Evolutionary conservation across 2,888 invertebrate species (phyloP).

Genomic region (Nezara viridula): DNA sequence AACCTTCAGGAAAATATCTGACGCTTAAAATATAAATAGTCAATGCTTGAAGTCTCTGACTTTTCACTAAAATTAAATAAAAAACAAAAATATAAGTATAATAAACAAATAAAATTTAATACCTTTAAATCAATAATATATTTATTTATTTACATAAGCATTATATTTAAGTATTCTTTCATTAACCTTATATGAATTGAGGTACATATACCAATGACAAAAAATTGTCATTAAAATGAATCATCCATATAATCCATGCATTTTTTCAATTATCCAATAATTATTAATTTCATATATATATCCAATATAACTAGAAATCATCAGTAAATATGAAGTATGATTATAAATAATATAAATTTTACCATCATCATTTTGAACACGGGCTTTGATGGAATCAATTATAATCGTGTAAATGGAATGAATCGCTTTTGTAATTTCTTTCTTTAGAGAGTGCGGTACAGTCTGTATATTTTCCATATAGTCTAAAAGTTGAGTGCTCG

Average conservation of each 20-base stretch:
- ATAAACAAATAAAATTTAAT: neutral
- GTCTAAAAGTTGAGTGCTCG: slow-evolving; percentile 71
- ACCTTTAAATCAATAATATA: too few relatives aligned
- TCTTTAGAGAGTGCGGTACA: slow-evolving; percentile 71
- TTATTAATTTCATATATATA: too few relatives aligned
- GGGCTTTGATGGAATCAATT: slow-evolving; percentile 70
- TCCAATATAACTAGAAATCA: too few relatives aligned
- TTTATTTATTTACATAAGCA: too few relatives aligned
- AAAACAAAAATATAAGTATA: neutral
- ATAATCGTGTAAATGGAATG: slow-evolving; percentile 73
- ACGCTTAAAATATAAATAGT: slow-evolving; percentile 74
- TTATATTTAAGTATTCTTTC: too few relatives aligned
- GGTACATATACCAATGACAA: too few relatives aligned
- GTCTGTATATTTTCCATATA: slow-evolving; percentile 74
- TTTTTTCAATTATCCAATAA: too few relatives aligned
- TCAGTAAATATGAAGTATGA: too few relatives aligned
- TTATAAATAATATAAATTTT: neutral
- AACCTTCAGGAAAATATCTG: slow-evolving; percentile 73
- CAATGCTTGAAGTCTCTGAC: slow-evolving; percentile 68
- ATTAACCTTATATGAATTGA: too few relatives aligned
- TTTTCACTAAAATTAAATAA: slow-evolving; percentile 61
- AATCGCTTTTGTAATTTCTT: slow-evolving; percentile 71
- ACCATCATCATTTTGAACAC: slow-evolving; percentile 61
- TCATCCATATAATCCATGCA: too few relatives aligned
- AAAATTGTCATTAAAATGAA: too few relatives aligned